Base-by-base conservation (phyloP, 2,797 vertebrate genomes). In the Pangasius mekongensis region DNA sequence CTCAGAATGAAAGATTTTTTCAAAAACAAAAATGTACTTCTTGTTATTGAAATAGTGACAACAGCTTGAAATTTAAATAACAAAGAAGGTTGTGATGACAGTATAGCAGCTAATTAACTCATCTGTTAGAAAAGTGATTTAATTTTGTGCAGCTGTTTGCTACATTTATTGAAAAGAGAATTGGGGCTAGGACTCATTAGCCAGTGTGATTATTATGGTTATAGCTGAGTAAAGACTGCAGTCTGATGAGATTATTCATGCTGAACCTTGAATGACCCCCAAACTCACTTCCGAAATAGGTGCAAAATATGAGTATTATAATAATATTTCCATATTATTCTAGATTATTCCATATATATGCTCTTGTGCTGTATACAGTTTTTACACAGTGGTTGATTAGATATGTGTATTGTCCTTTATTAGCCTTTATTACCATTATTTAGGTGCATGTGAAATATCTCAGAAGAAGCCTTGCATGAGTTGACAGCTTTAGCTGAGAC, bases 151-250 rank as follows among this genome's bases (percentile, higher is more conserved):
- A 81, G 76, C 85, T 78, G 73, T 66, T 86, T 78, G 85, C 85
- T 69, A 27, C 49, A 56, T 69, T 87, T 81, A 81, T 87, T 69
- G 64, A 81, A 66, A 81, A 30, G 60, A 69, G 77, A 54, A 87
- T 67, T 81, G 36, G 49, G 77, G 62, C 77, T 43, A 33, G 24
- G 62, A 47, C 52, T 87, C 30, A 81, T 83, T 84, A 36, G 56
- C 18, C 43, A 90, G 89, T 93, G 91, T 93, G 83, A 93, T 87
- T 47, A 87, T 71, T 36, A 60, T 30, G 52, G 58, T 11, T 81
- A 33, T 54, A 39, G 71, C 24, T 56, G 76, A 87, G 58, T 86
- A 76, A 33, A 77, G 36, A 83, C 24, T 49, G 43, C n/a, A 52
- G n/a, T 67, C 85, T 30, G 36, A 52, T 66, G 18, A 49, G 24